Evolutionary conservation across 2,888 invertebrate genomes (phyloP).

Genomic region (Lepidocyrtinus sp.): DNA sequence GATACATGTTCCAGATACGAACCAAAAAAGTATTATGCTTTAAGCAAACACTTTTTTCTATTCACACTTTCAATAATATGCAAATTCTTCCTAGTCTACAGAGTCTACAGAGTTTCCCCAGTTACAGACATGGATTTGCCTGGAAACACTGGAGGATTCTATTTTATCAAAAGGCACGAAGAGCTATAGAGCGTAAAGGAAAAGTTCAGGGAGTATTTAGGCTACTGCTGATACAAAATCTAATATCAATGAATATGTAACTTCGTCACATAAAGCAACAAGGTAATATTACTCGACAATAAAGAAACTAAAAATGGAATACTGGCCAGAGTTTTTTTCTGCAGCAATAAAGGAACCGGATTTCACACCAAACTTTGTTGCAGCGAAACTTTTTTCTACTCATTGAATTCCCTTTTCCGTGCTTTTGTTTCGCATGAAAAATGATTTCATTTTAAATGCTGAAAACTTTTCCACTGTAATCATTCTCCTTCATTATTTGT

Average conservation of each 20-base stretch:
- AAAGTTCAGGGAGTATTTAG: background rate
- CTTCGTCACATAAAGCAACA: background rate
- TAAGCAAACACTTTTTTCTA: background rate
- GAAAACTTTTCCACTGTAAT: background rate
- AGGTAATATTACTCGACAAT: background rate
- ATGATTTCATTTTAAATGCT: background rate
- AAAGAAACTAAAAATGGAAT: background rate
- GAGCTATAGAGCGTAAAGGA: background rate
- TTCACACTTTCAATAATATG: background rate
- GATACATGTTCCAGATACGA: background rate
- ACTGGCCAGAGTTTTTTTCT: background rate
- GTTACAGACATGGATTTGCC: background rate
- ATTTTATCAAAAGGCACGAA: background rate
- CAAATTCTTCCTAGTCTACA: background rate
- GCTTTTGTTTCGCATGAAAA: background rate
- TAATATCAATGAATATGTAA: background rate
- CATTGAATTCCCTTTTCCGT: background rate
- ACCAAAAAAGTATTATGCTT: background rate
- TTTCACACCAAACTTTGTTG: background rate
- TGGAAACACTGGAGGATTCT: background rate
- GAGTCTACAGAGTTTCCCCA: background rate
- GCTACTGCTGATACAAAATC: background rate
- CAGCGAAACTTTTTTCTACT: background rate
- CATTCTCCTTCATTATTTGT: background rate
- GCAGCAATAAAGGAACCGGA: background rate